phyloP scores from a whole-genome alignment of 2,888 invertebrate genomes.

The Palloptera scutellata region DNA sequence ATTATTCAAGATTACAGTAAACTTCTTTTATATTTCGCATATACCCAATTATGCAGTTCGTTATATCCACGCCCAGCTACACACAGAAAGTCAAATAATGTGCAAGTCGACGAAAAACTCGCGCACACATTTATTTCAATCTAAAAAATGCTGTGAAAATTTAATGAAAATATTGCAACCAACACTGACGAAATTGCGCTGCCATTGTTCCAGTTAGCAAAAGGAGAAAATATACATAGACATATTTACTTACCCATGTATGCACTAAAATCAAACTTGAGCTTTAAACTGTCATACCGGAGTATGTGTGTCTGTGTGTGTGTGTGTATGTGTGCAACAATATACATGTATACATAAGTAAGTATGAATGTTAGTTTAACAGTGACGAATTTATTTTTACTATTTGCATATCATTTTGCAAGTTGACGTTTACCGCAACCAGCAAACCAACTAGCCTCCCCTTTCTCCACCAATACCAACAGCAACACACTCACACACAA shows the following conservation, averaged over 20 bases:
- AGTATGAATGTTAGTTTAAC: slow-evolving; percentile 19
- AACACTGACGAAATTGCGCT: background rate
- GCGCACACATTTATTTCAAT: slow-evolving; percentile 10
- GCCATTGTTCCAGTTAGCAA: background rate
- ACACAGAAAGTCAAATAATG: too few species aligned
- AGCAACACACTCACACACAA: background rate
- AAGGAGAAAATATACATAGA: background rate
- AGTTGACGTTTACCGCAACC: slow-evolving; percentile 50
- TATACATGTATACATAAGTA: background rate
- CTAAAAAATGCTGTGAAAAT: background rate
- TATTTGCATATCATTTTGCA: slow-evolving; percentile 61
- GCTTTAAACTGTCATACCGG: too few species aligned
- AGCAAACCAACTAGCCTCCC: slow-evolving; percentile 17
- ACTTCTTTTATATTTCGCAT: too few species aligned
- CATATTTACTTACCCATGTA: background rate
- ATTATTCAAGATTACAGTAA: too few species aligned
- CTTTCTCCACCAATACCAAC: background rate
- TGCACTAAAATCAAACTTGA: too few species aligned
- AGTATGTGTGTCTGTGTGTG: background rate
- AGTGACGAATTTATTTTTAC: slow-evolving; percentile 52
- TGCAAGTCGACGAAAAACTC: too few species aligned
- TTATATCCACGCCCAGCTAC: too few species aligned
- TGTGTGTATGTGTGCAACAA: background rate
- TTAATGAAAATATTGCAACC: slow-evolving; percentile 12
- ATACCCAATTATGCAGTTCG: too few species aligned